Evolutionary conservation across 2,113 vertebrate species (phyloP), one percentile per base, ranked within the genome.

Genomic region (Centropus bengalensis): DNA sequence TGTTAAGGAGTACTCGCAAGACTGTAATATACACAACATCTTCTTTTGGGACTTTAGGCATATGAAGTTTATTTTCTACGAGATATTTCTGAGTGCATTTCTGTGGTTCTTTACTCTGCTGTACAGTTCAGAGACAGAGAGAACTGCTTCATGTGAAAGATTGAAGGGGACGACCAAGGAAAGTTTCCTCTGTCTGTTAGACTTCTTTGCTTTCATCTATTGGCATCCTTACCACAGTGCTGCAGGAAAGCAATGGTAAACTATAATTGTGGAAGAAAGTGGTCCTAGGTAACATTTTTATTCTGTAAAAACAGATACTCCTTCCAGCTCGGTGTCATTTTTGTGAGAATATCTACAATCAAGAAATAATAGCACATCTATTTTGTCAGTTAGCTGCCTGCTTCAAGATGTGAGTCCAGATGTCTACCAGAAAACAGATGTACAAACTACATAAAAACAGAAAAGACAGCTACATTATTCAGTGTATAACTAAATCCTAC

Each of bases 381-480:
- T 27, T 2, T 33, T 79, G 51, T 73, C 70, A 78, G 51, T 47
- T 82, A 40, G 49, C 54, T 91, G 64, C 77, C 93, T 82, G 58
- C 69, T 93, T 82, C 49, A 67, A 96, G 88, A 79, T 67, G 82
- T 1, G 62, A 88, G 74, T 52, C 82, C 93, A 91, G 80, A 78
- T 96, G 92, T 76, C 49, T 69, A 28, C 33, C 33, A 82, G 80
- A 45, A 95, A 93, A 96, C 88, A 95, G 87, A 94, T 95, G 81
- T 63, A 80, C 32, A 51, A 52, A 24, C 78, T 73, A 24, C 74
- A 67, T 12, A 77, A 62, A 82, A 79, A 2, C 68, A 82, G 55
- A 76, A 47, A 76, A 73, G 45, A 40, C 62, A 89, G 60, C 28
- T 42, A 49, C 49, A 22, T 73, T 77, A 92, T 45, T 82, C 52